Evolutionary conservation across 1,140 invertebrate genomes (phyloP).

Genomic region (Anastrepha obliqua): DNA sequence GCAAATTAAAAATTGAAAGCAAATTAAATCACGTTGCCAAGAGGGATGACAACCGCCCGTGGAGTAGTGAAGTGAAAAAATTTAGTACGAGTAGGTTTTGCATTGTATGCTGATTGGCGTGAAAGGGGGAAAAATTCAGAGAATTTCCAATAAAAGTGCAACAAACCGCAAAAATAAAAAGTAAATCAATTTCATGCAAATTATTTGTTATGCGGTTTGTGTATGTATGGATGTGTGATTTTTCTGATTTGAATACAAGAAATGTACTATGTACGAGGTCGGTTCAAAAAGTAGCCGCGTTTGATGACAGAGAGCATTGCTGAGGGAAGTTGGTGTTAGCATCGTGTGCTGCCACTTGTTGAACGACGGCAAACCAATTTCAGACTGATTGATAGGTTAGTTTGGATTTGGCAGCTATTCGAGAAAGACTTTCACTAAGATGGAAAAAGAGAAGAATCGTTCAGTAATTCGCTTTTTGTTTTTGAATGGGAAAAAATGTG

Average conservation of each 20-base stretch:
- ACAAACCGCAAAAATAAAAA: conserved; percentile 42
- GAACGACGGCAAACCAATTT: too few relatives aligned
- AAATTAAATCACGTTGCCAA: conserved; percentile 51
- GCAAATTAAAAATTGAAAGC: conserved; percentile 52
- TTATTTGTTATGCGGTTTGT: background rate
- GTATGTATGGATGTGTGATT: background rate
- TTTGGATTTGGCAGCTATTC: too few relatives aligned
- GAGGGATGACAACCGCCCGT: conserved; percentile 31
- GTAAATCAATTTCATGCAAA: conserved; percentile 49
- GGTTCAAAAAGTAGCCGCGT: too few relatives aligned
- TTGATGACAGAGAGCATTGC: too few relatives aligned
- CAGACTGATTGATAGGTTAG: too few relatives aligned
- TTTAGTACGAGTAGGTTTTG: background rate
- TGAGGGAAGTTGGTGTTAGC: too few relatives aligned
- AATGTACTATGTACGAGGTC: background rate
- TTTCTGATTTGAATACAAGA: background rate
- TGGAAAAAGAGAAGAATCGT: too few relatives aligned
- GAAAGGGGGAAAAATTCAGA: conserved; percentile 27
- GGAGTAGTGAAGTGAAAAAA: background rate
- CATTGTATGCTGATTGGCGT: background rate
- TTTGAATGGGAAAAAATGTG: too few relatives aligned
- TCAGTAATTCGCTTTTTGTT: too few relatives aligned
- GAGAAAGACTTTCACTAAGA: too few relatives aligned
- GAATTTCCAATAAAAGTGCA: conserved; percentile 45
- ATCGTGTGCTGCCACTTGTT: too few relatives aligned